Evolutionary conservation across 1,140 invertebrate species (phyloP).

Genomic region (Littorina saxatilis): DNA sequence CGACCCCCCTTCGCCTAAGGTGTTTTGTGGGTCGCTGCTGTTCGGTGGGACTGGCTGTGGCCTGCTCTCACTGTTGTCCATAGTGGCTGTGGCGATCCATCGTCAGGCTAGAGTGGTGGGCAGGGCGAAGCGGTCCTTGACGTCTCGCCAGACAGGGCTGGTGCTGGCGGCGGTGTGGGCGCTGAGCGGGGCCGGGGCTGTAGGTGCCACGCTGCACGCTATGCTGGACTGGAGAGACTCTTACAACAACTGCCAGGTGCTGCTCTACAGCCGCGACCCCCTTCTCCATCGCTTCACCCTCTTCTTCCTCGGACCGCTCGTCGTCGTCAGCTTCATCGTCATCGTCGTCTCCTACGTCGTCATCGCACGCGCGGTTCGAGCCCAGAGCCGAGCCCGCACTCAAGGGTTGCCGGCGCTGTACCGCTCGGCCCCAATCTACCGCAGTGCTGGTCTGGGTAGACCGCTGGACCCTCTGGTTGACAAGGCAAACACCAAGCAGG

Average conservation of each 20-base stretch:
- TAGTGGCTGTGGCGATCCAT: constrained; percentile 60
- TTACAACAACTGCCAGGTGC: constrained; percentile 52
- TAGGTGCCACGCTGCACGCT: constrained; percentile 58
- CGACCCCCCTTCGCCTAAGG: constrained; percentile 52
- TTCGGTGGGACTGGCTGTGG: constrained; percentile 59
- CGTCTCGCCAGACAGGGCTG: constrained; percentile 44
- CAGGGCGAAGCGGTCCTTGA: constrained; percentile 47
- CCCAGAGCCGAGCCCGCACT: constrained; percentile 42
- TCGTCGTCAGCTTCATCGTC: constrained; percentile 53
- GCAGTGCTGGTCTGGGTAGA: not conserved
- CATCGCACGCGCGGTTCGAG: constrained; percentile 52
- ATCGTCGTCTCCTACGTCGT: constrained; percentile 55
- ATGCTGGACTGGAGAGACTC: constrained; percentile 53
- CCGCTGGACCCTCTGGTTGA: too few species aligned
- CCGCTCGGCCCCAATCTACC: constrained; percentile 22
- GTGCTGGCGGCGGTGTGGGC: constrained; percentile 58
- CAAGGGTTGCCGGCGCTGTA: not conserved
- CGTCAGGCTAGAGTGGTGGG: constrained; percentile 55
- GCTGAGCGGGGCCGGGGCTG: constrained; percentile 50
- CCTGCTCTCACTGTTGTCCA: constrained; percentile 56
- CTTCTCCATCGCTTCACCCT: constrained; percentile 58
- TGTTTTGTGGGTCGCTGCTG: constrained; percentile 62
- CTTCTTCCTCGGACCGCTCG: constrained; percentile 60
- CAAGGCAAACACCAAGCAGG: not conserved
- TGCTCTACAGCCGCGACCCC: constrained; percentile 55